A percentile compares a stretch with the other conserved stretches of the same genome.
phyloP scores from a whole-genome alignment of 2,797 vertebrate genomes.

The Enteromius mattozi region DNA sequence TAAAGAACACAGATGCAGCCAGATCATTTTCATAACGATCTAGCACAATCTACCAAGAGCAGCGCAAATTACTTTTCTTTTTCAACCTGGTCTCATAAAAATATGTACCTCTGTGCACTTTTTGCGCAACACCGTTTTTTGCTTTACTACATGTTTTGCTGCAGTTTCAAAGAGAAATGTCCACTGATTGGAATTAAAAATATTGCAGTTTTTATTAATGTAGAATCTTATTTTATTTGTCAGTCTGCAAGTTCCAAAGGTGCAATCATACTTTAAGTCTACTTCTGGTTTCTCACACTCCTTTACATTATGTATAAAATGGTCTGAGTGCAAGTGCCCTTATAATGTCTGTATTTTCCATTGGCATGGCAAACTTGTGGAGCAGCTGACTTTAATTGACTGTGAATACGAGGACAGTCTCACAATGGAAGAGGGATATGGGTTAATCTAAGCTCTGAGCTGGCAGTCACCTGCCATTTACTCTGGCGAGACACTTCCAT shows the following conservation, averaged over 20 bases:
- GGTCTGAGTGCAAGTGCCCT: neutral
- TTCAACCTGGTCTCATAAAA: too few species aligned
- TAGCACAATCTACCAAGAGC: too few species aligned
- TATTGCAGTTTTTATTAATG: neutral
- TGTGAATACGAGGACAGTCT: constrained; percentile 57
- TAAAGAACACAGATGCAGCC: too few species aligned
- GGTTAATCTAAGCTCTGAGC: constrained; percentile 60
- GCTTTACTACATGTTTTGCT: too few species aligned
- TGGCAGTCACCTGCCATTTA: constrained; percentile 62
- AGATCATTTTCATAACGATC: too few species aligned
- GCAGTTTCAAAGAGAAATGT: too few species aligned
- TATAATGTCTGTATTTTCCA: constrained; percentile 47
- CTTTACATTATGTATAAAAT: neutral
- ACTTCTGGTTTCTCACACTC: neutral
- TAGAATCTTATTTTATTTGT: neutral
- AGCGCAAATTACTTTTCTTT: too few species aligned
- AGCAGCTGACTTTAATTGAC: constrained; percentile 58
- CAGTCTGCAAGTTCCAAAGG: neutral
- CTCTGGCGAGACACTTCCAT: constrained; percentile 43
- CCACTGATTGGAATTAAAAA: too few species aligned
- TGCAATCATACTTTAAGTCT: neutral
- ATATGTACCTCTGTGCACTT: too few species aligned
- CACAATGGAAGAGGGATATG: constrained; percentile 52
- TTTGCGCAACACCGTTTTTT: too few species aligned
- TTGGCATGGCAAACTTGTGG: constrained; percentile 32